These are phyloP conservation scores for Elegia similella DNA, from an alignment of 2,888 invertebrate genomes.

Conservation along the genomic window DNA sequence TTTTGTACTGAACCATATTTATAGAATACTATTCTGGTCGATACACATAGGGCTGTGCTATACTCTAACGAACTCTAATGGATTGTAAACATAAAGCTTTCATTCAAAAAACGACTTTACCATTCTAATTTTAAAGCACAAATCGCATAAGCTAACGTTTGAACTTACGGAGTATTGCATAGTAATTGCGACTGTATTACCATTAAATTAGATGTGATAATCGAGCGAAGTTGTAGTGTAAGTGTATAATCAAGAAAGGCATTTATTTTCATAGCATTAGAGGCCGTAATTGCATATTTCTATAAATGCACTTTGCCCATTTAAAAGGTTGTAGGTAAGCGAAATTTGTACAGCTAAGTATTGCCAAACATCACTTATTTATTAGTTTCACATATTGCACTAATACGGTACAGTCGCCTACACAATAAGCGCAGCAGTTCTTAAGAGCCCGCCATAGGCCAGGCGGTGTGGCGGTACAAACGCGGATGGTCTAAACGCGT, in stretches of 20 bases:
- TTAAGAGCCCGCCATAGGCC: too few relatives aligned
- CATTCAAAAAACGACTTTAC: neutral
- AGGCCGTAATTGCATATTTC: neutral
- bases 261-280: neutral
- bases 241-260: neutral
- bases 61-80: neutral
- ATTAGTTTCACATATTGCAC: too few relatives aligned
- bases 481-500: too few relatives aligned
- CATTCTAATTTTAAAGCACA: neutral
- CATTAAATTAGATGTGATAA: neutral
- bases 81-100: neutral
- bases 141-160: neutral
- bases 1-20: conserved; percentile 19
- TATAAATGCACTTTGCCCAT: too few relatives aligned
- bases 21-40: neutral
- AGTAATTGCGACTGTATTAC: neutral
- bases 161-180: neutral
- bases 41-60: neutral
- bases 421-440: too few relatives aligned
- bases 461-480: too few relatives aligned
- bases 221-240: neutral
- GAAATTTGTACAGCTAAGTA: neutral
- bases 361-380: neutral
- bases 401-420: too few relatives aligned
- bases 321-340: neutral